Percentiles rank a stretch among this genome's conserved stretches.
phyloP scores from a whole-genome alignment of 2,797 vertebrate species.

The Sandelia bainsii region DNA sequence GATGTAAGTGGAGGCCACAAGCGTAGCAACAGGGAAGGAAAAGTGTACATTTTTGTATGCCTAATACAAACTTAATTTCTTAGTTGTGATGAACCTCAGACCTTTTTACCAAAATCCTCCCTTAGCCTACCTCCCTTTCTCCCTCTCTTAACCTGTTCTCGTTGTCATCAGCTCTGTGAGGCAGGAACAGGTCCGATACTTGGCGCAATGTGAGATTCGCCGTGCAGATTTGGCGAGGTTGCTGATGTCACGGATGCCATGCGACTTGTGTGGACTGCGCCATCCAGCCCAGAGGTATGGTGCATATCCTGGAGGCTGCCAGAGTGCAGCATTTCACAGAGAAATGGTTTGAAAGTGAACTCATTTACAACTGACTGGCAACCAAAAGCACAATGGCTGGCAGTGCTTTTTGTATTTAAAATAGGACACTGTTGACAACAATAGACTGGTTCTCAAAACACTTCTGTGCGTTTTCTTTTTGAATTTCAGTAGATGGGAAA shows the following conservation, averaged over 20 bases:
- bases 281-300: constrained; percentile 26
- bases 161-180: constrained; percentile 49
- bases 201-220: constrained; percentile 35
- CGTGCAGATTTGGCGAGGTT: constrained; percentile 25
- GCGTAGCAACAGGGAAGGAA: constrained; percentile 71
- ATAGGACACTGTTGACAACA: constrained; percentile 59
- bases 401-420: constrained; percentile 73
- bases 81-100: constrained; percentile 73
- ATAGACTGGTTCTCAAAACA: constrained; percentile 55
- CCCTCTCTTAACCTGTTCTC: constrained; percentile 65
- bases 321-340: constrained; percentile 45
- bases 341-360: constrained; percentile 59
- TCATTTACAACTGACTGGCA: constrained; percentile 54
- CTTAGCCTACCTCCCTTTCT: constrained; percentile 76
- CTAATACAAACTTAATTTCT: constrained; percentile 72
- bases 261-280: constrained; percentile 38
- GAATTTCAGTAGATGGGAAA: constrained; percentile 42
- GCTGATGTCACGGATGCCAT: constrained; percentile 25
- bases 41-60: constrained; percentile 68
- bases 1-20: constrained; percentile 67
- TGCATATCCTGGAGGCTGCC: constrained; percentile 36
- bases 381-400: constrained; percentile 76
- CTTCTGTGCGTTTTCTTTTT: constrained; percentile 50
- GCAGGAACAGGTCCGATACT: constrained; percentile 42
- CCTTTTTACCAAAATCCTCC: constrained; percentile 77